Percentiles rank a stretch among this genome's conserved stretches.
Conservation (phyloP, 2,113 vertebrate genomes). For the Lampris megalopsis region DNA sequence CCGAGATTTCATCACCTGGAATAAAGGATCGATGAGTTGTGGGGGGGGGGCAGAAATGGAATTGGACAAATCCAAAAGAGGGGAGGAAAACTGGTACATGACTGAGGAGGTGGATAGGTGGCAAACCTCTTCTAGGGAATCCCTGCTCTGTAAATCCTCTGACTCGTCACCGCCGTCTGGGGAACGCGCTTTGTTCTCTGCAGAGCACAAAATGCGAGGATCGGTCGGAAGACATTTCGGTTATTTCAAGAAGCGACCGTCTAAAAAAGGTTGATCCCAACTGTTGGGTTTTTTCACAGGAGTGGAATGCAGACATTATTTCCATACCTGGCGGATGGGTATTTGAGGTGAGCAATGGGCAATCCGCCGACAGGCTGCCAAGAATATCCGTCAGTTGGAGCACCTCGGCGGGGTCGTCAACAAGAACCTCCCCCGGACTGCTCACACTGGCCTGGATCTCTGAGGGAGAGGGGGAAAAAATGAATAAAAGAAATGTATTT, state of each 20-base stretch:
- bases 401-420: slow-evolving; percentile 83
- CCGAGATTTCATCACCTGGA: slow-evolving; percentile 71
- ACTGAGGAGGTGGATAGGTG: background rate
- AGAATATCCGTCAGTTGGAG: slow-evolving; percentile 81
- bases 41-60: background rate
- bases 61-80: background rate
- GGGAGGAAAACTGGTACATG: background rate
- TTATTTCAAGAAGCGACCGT: too few species aligned
- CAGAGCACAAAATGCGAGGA: slow-evolving; percentile 14
- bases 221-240: too few species aligned
- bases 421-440: slow-evolving; percentile 77
- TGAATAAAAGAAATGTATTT: background rate
- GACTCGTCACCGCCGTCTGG: slow-evolving; percentile 56
- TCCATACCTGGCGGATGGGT: slow-evolving; percentile 77
- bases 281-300: too few species aligned
- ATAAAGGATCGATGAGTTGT: background rate
- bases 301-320: background rate
- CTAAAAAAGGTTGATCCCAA: too few species aligned
- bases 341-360: slow-evolving; percentile 67
- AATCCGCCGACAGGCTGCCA: slow-evolving; percentile 82
- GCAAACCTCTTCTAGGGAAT: slow-evolving; percentile 83
- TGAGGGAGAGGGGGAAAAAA: slow-evolving; percentile 38
- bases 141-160: slow-evolving; percentile 64
- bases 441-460: slow-evolving; percentile 77
- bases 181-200: slow-evolving; percentile 69